Conservation (phyloP, 2,113 vertebrate genomes). For the Cisticola juncidis region DNA sequence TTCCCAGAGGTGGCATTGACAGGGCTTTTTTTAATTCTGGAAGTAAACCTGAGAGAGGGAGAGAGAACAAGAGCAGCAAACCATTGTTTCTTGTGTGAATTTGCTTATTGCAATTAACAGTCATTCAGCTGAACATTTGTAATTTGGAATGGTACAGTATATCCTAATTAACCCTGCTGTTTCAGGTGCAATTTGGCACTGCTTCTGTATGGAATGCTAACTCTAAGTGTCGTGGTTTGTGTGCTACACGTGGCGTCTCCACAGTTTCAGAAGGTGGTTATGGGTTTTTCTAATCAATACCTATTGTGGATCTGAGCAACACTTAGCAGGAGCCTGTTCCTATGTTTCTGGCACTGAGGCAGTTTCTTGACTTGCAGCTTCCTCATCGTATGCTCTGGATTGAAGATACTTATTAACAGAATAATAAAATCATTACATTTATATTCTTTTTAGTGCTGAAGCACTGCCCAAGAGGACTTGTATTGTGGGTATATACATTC, state of each 20-base stretch:
- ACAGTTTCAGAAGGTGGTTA: background rate
- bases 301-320: background rate
- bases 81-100: background rate
- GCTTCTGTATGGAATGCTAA: background rate
- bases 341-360: background rate
- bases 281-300: background rate
- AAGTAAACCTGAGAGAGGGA: background rate
- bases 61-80: background rate
- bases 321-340: background rate
- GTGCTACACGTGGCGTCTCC: background rate
- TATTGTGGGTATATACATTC: background rate
- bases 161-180: background rate
- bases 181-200: background rate
- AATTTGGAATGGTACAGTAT: background rate
- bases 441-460: background rate
- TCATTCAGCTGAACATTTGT: background rate
- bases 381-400: background rate
- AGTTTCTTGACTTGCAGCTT: background rate
- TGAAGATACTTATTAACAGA: background rate
- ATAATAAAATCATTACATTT: background rate
- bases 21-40: background rate
- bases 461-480: background rate
- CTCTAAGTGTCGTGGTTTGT: background rate
- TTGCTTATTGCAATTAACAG: slow-evolving; percentile 25
- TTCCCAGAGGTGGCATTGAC: background rate